phyloP scores from a whole-genome alignment of 2,797 vertebrate species.

The Falco naumanni region DNA sequence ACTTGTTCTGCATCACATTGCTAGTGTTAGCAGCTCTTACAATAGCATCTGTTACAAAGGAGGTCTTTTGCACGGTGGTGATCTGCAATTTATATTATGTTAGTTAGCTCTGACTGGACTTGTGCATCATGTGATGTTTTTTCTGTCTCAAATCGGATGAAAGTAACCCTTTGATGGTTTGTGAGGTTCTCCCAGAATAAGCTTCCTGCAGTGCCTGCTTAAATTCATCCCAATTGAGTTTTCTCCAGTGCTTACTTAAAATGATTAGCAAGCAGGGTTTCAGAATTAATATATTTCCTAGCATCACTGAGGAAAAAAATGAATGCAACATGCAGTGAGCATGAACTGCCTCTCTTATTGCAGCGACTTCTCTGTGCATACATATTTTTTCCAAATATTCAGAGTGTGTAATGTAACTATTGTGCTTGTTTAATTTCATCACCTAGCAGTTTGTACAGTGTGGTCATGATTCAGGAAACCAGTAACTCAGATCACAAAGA shows the following conservation, averaged over 20 bases:
- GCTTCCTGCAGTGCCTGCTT: neutral
- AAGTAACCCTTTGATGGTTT: neutral
- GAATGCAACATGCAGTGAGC: neutral
- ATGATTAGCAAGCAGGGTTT: conserved; percentile 9
- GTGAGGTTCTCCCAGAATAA: neutral
- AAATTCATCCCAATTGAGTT: neutral
- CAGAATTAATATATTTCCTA: neutral
- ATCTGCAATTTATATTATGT: neutral
- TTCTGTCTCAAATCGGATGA: neutral
- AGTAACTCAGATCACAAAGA: neutral
- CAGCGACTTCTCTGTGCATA: neutral
- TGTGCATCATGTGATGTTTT: neutral
- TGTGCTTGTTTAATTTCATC: neutral
- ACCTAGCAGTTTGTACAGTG: neutral
- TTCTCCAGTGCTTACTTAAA: neutral
- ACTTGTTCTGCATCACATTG: neutral
- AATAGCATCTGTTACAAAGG: neutral
- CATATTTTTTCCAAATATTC: neutral
- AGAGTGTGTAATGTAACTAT: neutral
- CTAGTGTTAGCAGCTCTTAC: neutral
- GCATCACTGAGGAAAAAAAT: neutral
- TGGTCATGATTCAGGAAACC: neutral
- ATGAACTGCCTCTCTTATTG: neutral
- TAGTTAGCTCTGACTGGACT: neutral
- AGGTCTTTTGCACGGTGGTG: neutral